Conservation (phyloP, 2,888 invertebrate species). For the Leptopterna dolabrata region DNA sequence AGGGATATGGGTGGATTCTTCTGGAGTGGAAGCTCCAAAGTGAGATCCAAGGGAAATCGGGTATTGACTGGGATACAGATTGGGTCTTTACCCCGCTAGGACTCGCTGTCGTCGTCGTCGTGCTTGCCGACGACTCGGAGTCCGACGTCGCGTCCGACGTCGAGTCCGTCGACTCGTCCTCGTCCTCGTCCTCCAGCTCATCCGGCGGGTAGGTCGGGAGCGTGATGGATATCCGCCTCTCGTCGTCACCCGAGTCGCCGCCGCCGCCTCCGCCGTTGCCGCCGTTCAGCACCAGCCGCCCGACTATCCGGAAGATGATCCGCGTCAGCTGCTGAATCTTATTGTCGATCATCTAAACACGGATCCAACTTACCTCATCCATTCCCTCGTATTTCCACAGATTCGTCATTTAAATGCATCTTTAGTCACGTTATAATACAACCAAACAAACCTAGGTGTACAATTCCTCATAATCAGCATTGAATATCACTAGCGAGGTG, state of each 20-base stretch:
- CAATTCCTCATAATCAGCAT: too few species aligned
- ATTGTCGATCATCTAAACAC: conserved; percentile 71
- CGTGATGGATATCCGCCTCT: conserved; percentile 73
- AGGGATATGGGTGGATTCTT: too few species aligned
- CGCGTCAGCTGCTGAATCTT: conserved; percentile 81
- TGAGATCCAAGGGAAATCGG: too few species aligned
- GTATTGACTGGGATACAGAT: not conserved
- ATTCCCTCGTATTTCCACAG: not conserved
- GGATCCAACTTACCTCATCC: conserved; percentile 49
- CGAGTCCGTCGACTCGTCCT: conserved; percentile 61
- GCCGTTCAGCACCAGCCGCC: conserved; percentile 76
- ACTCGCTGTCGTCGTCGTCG: conserved; percentile 50
- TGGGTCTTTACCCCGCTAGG: conserved; percentile 48
- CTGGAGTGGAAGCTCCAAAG: too few species aligned
- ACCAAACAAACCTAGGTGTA: not conserved
- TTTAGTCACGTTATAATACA: not conserved
- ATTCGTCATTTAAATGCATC: not conserved
- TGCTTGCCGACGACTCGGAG: conserved; percentile 59
- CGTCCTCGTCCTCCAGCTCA: conserved; percentile 71
- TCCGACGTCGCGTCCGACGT: conserved; percentile 61
- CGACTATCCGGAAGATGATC: conserved; percentile 80
- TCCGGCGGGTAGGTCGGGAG: conserved; percentile 77
- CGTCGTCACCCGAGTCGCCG: conserved; percentile 65
- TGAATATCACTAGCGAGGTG: too few species aligned
- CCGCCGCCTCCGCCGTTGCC: conserved; percentile 68